Percentiles rank a stretch among this genome's conserved stretches.
phyloP scores from a whole-genome alignment of 2,888 invertebrate genomes.

The Agrypnus murinus region DNA sequence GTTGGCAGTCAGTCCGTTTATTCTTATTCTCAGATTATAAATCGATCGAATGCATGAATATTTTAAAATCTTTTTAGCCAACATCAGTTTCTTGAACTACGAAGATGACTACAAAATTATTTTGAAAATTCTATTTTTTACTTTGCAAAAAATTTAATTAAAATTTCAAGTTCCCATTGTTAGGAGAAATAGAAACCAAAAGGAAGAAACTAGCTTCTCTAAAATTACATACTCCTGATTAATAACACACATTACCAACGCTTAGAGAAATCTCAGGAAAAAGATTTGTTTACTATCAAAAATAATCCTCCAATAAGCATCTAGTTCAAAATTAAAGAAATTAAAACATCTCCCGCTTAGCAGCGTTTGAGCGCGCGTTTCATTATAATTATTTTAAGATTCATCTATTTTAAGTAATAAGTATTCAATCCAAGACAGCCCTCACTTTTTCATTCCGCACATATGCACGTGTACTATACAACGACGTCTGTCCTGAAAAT shows the following conservation, averaged over 20 bases:
- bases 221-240: not conserved
- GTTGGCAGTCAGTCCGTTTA: too few species aligned
- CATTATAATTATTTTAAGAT: slow-evolving; percentile 63
- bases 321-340: slow-evolving; percentile 38
- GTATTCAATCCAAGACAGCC: slow-evolving; percentile 37
- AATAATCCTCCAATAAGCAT: slow-evolving; percentile 45
- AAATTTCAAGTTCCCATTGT: too few species aligned
- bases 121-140: too few species aligned
- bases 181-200: too few species aligned
- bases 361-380: slow-evolving; percentile 30
- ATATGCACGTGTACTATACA: not conserved
- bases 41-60: too few species aligned
- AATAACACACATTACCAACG: slow-evolving; percentile 8
- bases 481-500: not conserved
- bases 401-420: slow-evolving; percentile 58
- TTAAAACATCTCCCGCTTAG: slow-evolving; percentile 50
- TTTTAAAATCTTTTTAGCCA: too few species aligned
- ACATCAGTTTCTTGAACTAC: too few species aligned
- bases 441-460: not conserved
- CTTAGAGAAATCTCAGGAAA: not conserved
- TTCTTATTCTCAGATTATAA: too few species aligned
- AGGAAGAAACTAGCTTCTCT: too few species aligned
- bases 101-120: too few species aligned
- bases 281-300: slow-evolving; percentile 42
- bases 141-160: too few species aligned